Conservation (phyloP, 2,888 invertebrate species). For the Meloe dianella region DNA sequence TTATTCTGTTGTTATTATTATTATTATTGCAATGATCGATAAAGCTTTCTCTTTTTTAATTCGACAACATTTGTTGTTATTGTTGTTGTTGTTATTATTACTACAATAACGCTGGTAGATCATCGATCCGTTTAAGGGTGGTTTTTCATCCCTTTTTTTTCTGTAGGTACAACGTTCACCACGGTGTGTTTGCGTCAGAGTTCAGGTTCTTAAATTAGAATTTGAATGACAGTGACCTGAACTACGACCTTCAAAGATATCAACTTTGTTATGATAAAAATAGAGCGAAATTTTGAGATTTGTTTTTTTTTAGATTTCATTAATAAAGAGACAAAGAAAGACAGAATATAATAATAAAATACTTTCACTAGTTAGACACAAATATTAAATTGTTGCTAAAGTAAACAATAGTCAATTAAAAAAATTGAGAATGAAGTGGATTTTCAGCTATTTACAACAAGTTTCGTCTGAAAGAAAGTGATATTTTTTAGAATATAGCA, state of each 20-base stretch:
- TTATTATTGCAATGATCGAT: background rate
- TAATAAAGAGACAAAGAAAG: background rate
- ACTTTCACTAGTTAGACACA: constrained; percentile 1
- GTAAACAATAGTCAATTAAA: background rate
- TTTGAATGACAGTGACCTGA: constrained; percentile 2
- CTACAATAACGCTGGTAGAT: background rate
- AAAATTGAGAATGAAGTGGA: background rate
- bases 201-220: constrained; percentile 11
- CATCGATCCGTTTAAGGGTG: background rate
- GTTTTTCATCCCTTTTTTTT: background rate
- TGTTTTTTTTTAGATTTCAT: background rate
- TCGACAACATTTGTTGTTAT: background rate
- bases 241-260: constrained; percentile 10
- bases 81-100: background rate
- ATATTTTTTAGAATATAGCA: no score
- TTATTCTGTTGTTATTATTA: background rate
- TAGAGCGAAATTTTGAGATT: background rate
- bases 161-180: background rate
- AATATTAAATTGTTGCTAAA: no score
- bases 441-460: background rate
- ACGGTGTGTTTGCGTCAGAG: background rate
- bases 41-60: background rate
- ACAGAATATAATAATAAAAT: no score
- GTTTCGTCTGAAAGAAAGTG: no score
- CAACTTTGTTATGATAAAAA: background rate